These are phyloP conservation scores for Philopotamus ludificatus DNA, from an alignment of 1,140 invertebrate genomes.

Conservation along the genomic window DNA sequence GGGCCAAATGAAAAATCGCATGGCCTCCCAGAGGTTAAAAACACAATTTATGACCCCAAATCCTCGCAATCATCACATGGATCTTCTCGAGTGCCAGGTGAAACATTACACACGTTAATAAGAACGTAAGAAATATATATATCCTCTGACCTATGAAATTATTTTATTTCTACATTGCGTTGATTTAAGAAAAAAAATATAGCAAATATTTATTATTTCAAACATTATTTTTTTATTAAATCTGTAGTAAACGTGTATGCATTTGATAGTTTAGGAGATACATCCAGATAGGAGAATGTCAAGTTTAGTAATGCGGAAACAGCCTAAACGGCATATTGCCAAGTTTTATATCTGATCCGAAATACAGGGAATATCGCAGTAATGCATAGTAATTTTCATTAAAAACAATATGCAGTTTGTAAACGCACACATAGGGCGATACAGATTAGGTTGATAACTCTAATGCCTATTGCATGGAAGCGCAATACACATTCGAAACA, in stretches of 20 bases:
- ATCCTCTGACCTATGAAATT: neutral
- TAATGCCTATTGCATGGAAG: slow-evolving; percentile 1
- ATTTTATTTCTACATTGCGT: too few species aligned
- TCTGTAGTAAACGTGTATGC: neutral
- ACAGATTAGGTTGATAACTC: neutral
- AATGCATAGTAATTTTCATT: too few species aligned
- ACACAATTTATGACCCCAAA: slow-evolving; percentile 26
- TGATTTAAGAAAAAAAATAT: too few species aligned
- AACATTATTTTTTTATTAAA: too few species aligned
- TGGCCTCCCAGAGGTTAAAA: slow-evolving; percentile 17
- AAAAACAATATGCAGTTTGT: too few species aligned
- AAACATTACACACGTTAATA: slow-evolving; percentile 9
- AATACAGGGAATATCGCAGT: neutral
- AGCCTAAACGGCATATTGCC: neutral
- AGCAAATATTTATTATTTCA: too few species aligned
- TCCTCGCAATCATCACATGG: slow-evolving; percentile 21
- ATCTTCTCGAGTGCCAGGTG: slow-evolving; percentile 17
- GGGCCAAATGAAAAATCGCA: slow-evolving; percentile 16
- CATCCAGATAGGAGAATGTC: neutral
- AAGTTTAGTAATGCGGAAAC: neutral
- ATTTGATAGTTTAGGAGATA: neutral
- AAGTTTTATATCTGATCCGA: neutral
- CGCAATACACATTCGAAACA: slow-evolving; percentile 37
- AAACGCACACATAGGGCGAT: neutral
- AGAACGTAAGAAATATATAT: neutral